phyloP scores from a whole-genome alignment of 2,888 invertebrate genomes.

The Morinoia aosen region DNA sequence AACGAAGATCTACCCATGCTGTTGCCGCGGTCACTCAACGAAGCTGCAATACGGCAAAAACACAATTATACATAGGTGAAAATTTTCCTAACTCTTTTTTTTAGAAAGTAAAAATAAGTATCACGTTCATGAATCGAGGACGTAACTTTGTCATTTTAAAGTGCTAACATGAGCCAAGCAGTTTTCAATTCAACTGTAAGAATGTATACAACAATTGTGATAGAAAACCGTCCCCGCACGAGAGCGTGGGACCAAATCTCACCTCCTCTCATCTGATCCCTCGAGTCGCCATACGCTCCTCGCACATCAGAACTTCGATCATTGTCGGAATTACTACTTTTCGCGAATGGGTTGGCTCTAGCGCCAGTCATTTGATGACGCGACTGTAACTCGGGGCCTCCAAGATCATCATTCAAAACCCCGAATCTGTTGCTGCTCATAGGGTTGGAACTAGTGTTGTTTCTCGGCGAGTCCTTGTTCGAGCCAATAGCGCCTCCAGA shows the following conservation, averaged over 20 bases:
- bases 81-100: background rate
- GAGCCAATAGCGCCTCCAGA: background rate
- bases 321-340: background rate
- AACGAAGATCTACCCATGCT: background rate
- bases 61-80: background rate
- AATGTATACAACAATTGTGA: no score
- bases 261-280: conserved; percentile 47
- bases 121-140: background rate
- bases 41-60: background rate
- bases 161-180: no score
- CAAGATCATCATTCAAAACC: conserved; percentile 2
- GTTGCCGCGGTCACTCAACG: conserved; percentile 20
- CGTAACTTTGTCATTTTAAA: background rate
- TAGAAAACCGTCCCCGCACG: no score
- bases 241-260: background rate
- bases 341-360: background rate
- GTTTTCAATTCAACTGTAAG: no score
- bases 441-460: background rate
- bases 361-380: background rate
- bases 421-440: background rate
- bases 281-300: background rate
- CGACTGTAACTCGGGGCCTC: conserved; percentile 18
- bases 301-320: background rate
- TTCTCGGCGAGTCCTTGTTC: background rate
- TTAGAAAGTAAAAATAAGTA: background rate